A percentile compares a stretch with the other conserved stretches of the same genome.
Conservation (phyloP, 2,797 vertebrate species). For the Nyctibius grandis region DNA sequence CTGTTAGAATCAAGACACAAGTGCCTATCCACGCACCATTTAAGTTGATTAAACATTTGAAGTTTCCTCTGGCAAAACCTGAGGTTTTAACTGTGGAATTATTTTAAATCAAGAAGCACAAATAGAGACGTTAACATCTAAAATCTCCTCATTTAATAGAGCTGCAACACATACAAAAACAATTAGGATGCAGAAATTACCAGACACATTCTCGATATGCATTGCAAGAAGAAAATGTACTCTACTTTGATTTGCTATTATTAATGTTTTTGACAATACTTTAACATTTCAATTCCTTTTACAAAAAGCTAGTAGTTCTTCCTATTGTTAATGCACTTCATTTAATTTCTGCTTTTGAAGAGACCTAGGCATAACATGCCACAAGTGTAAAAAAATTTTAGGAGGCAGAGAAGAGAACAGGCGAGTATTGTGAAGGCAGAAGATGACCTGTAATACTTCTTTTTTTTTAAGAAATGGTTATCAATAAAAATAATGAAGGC, state of each 20-base stretch:
- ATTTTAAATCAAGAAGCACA: neutral
- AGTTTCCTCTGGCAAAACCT: neutral
- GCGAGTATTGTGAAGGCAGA: neutral
- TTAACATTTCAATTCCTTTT: neutral
- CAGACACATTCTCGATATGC: rapidly evolving
- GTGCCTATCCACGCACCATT: neutral
- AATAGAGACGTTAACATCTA: neutral
- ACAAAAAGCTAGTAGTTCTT: neutral
- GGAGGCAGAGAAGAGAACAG: neutral
- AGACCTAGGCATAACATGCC: neutral
- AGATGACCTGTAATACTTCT: neutral
- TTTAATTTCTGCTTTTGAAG: neutral
- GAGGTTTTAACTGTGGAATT: neutral
- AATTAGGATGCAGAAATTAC: neutral
- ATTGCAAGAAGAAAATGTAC: neutral
- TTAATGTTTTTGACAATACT: neutral
- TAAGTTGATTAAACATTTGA: neutral
- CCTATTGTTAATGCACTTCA: neutral
- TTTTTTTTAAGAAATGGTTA: neutral
- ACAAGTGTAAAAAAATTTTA: neutral
- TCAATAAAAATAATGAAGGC: neutral
- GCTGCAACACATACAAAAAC: neutral
- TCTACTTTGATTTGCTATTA: neutral
- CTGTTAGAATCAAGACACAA: neutral
- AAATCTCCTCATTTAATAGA: neutral